Evolutionary conservation across 2,797 vertebrate genomes (phyloP), one percentile per base, ranked within the genome.

Genomic region (Melanotaenia boesemani): DNA sequence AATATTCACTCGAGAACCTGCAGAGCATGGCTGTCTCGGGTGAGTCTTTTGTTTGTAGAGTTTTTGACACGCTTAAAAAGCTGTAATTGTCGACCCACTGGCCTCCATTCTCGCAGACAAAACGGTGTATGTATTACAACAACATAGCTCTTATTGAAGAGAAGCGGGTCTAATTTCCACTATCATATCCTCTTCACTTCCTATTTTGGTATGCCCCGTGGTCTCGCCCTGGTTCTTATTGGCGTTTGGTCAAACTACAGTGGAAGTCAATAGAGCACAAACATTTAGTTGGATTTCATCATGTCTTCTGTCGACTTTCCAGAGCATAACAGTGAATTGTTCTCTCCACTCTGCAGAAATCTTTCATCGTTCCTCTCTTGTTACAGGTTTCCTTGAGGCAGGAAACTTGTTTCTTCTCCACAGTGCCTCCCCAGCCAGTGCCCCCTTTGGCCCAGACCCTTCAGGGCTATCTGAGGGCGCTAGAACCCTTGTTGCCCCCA

Each of bases 401-500:
- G 84, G 86, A 88, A 62, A 37, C 67, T 22, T 82, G 80, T 39
- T 91, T 83, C 28, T 90, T 80, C 54, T 89, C 89, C 46, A 82
- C 90, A 0, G 94, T 94, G 68, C 93, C 94, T 7, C 79, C 86
- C 1, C 95, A 96, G 86, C 95, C 95, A 0, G 94, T 96, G 8
- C 96, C 96, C 0, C 91, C 93, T 0, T 88, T 96, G 37, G 72
- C 80, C 7, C 93, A 95, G 82, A 96, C 95, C 9, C 88, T 96
- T 65, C 88, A 93, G 81, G 90, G 86, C 0, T 96, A 96, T 83
- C 86, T 96, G 71, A 88, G 74, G 55, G 91, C 93, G 1, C 84
- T 97, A 85, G 95, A 96, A 90, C 96, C 96, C 5, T 89, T 96
- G 56, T 59, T 97, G 28, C 95, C 94, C 22, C 87, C 91, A 0